phyloP scores from a whole-genome alignment of 2,113 vertebrate genomes.

The Nettapus auritus region DNA sequence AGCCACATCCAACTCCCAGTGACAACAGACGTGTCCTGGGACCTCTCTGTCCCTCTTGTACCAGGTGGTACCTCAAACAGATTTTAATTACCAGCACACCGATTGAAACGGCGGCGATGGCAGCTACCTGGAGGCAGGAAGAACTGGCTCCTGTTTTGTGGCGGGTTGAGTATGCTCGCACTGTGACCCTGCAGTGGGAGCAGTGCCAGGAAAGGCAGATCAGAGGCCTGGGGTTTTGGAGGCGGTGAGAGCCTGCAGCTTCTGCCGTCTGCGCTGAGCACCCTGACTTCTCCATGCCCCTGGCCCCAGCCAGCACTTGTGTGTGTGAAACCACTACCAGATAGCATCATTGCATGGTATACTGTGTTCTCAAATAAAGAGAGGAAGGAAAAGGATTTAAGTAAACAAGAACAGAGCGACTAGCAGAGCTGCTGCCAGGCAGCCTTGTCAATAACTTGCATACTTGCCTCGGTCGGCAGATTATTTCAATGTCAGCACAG shows the following conservation, averaged over 20 bases:
- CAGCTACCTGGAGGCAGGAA: constrained; percentile 23
- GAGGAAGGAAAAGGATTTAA: constrained; percentile 48
- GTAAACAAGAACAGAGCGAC: not conserved
- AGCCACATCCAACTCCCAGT: not conserved
- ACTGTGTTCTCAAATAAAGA: constrained; percentile 3
- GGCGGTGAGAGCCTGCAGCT: not conserved
- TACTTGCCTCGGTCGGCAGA: constrained; percentile 46
- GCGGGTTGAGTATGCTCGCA: not conserved
- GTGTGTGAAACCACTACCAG: not conserved
- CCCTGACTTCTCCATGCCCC: not conserved
- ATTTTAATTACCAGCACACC: not conserved
- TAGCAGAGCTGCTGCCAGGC: constrained; percentile 2
- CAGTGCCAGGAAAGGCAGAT: not conserved
- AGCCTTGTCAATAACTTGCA: constrained; percentile 39
- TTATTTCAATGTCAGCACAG: constrained; percentile 65
- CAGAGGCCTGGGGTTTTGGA: not conserved
- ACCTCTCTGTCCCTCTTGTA: not conserved
- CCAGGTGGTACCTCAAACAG: constrained; percentile 25
- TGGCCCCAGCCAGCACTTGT: not conserved
- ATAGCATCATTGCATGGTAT: not conserved
- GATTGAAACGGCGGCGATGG: not conserved
- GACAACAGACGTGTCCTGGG: not conserved
- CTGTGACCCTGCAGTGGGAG: not conserved
- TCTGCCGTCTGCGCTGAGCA: not conserved
- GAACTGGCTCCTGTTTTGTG: constrained; percentile 17